Percentiles rank a stretch among this genome's conserved stretches.
These are phyloP conservation scores for Planiliza haematocheilus DNA, from an alignment of 2,113 vertebrate genomes.

Conservation along the genomic window DNA sequence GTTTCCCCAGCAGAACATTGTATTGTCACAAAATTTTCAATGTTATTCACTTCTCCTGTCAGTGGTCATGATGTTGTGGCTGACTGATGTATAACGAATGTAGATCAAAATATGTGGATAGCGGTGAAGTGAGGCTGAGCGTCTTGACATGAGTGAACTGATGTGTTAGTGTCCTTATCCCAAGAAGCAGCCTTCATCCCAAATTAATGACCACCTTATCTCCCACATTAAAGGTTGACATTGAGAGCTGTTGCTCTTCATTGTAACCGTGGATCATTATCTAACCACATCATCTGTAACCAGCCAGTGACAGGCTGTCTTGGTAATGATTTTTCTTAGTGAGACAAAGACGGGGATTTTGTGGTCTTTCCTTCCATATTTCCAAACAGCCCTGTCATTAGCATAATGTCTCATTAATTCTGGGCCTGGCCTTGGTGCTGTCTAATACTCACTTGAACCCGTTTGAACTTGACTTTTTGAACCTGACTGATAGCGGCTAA, in stretches of 20 bases:
- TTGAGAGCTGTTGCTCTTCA: constrained; percentile 10
- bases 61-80: too few relatives aligned
- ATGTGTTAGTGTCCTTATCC: constrained; percentile 7
- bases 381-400: constrained; percentile 25
- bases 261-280: constrained; percentile 18
- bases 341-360: constrained; percentile 8
- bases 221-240: background rate
- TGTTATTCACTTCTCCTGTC: too few relatives aligned
- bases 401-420: constrained; percentile 41
- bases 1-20: too few relatives aligned
- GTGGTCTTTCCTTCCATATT: constrained; percentile 5
- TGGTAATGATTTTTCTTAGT: constrained; percentile 5
- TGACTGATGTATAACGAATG: too few relatives aligned
- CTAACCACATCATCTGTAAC: constrained; percentile 20
- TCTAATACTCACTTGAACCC: constrained; percentile 41
- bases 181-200: constrained; percentile 1
- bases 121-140: too few relatives aligned
- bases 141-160: background rate
- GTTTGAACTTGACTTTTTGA: constrained; percentile 42
- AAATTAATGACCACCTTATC: constrained; percentile 15
- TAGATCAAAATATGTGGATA: background rate
- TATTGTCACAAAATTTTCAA: too few relatives aligned
- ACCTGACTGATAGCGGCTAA: constrained; percentile 31
- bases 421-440: background rate
- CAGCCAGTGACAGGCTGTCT: constrained; percentile 12